A percentile compares a stretch with the other conserved stretches of the same genome.
Evolutionary conservation across 2,888 invertebrate genomes (phyloP).

Genomic region (Athrips mouffetella): DNA sequence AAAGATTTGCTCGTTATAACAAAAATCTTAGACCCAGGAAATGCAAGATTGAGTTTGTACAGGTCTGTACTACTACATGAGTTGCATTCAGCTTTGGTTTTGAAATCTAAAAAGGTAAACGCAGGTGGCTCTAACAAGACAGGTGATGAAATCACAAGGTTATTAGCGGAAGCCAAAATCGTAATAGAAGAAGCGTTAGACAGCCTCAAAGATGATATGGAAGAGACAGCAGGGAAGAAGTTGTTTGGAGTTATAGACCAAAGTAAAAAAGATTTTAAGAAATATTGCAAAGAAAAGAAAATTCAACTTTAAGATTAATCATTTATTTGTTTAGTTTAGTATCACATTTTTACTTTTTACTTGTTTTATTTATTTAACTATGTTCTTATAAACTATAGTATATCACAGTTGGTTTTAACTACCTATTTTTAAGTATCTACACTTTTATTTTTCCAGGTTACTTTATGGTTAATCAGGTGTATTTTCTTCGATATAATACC

Average conservation of each 20-base stretch:
- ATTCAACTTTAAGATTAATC: constrained; percentile 22
- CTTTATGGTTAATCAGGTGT: no score
- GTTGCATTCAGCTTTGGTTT: constrained; percentile 77
- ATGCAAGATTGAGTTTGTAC: constrained; percentile 85
- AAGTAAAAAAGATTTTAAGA: constrained; percentile 68
- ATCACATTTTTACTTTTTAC: constrained; percentile 12
- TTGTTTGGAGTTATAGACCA: constrained; percentile 64
- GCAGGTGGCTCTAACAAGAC: constrained; percentile 40
- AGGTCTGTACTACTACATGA: constrained; percentile 88
- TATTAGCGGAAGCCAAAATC: constrained; percentile 64
- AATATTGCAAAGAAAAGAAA: constrained; percentile 64
- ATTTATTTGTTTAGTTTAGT: constrained; percentile 28
- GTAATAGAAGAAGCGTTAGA: constrained; percentile 63
- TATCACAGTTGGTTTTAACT: constrained; percentile 34
- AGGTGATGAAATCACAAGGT: constrained; percentile 52
- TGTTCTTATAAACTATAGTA: constrained; percentile 12
- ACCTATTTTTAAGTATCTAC: constrained; percentile 23
- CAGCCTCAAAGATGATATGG: constrained; percentile 70
- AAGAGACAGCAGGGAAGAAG: constrained; percentile 76
- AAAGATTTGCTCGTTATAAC: constrained; percentile 81
- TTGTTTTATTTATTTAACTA: neutral
- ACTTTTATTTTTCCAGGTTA: no score
- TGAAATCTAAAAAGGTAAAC: constrained; percentile 66
- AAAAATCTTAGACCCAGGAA: constrained; percentile 83
- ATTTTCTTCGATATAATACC: no score